Evolutionary conservation across 2,888 invertebrate genomes (phyloP).

Genomic region (Yponomeuta cagnagella): DNA sequence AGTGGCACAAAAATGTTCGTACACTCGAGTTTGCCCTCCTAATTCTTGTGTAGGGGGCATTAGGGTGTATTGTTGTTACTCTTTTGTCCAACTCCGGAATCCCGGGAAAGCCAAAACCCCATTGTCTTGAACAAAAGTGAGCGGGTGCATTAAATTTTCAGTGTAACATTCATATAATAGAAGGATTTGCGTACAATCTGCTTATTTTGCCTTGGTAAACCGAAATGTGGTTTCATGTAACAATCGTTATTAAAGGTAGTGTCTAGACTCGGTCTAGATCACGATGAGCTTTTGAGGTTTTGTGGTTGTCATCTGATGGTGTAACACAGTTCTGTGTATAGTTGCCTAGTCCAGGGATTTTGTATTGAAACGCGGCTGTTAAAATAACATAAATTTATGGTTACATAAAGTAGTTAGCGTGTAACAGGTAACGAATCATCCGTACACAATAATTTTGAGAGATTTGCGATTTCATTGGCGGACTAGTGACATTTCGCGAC

Average conservation of each 20-base stretch:
- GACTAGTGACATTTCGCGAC: too few species aligned
- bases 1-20: not conserved
- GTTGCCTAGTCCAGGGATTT: too few species aligned
- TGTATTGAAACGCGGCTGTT: too few species aligned
- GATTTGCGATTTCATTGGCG: too few species aligned
- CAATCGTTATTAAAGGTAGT: not conserved
- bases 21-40: not conserved
- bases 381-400: too few species aligned
- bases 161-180: not conserved
- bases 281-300: too few species aligned
- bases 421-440: too few species aligned
- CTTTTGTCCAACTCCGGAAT: conserved; percentile 2
- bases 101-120: not conserved
- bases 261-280: too few species aligned
- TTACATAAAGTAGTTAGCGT: too few species aligned
- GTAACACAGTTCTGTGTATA: too few species aligned
- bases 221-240: not conserved
- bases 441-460: too few species aligned
- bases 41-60: conserved; percentile 1
- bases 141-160: conserved; percentile 8
- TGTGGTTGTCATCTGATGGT: too few species aligned
- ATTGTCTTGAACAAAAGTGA: conserved; percentile 2
- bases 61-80: conserved; percentile 7
- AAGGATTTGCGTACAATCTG: not conserved
- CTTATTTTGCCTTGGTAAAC: not conserved